Conservation (phyloP, 2,888 invertebrate genomes). For the Tipula lateralis region DNA sequence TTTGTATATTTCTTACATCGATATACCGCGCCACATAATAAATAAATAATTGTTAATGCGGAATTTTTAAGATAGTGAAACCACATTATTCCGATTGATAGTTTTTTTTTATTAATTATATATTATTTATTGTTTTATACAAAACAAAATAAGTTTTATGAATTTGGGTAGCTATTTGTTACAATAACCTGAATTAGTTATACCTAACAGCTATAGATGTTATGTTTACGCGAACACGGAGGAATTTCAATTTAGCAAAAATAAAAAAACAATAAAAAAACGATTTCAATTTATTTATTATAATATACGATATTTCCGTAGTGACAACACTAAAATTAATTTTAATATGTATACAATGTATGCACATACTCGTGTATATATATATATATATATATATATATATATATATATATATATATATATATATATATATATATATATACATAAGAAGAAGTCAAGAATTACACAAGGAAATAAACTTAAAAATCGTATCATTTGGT, state of each 20-base stretch:
- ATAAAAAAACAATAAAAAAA: neutral
- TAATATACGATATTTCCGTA: neutral
- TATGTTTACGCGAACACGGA: neutral
- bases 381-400: neutral
- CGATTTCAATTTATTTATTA: neutral
- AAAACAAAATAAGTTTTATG: neutral
- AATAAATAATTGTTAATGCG: neutral
- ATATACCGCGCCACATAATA: neutral
- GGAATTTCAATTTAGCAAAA: neutral
- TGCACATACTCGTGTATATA: neutral
- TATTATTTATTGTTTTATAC: neutral
- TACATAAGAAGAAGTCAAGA: neutral
- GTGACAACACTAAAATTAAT: neutral
- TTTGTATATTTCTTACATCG: neutral
- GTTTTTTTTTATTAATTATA: neutral
- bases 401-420: neutral
- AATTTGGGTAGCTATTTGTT: neutral
- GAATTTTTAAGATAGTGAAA: neutral
- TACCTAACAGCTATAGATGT: neutral
- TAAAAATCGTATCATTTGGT: neutral
- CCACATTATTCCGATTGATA: neutral
- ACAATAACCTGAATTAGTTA: neutral
- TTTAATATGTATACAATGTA: neutral
- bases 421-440: neutral
- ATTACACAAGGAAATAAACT: slow-evolving; percentile 13